Evolutionary conservation across 2,113 vertebrate genomes (phyloP), one percentile per base, ranked within the genome.

Genomic region (Lophochroa leadbeateri): DNA sequence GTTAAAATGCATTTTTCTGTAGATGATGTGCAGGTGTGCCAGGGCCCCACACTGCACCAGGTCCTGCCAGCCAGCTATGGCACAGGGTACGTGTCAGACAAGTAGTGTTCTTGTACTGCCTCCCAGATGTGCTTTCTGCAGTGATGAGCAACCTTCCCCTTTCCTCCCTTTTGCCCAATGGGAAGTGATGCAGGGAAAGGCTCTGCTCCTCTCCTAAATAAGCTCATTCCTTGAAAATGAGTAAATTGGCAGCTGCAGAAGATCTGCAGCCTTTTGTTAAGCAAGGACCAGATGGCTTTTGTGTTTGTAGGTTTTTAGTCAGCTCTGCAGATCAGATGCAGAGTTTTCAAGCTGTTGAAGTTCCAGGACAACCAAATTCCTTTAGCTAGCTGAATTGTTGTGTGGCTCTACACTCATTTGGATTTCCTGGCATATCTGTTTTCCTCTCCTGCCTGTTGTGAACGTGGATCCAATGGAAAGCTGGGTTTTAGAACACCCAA

Each of bases 31-130:
- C 39, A 17, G 35, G 1, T 2, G 1, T 3, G 12, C 9, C 20
- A 13, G 50, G 44, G 44, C 55, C 50, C 12, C 5, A 2, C 9
- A 1, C 23, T 10, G 24, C 7, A 0, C 46, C 50, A 7, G 23
- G 6, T 20, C 2, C 33, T 46, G 47, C 53, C 68, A 33, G 69
- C 37, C 5, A 17, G 0, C 43, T 3, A 0, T 13, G 64, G 39
- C 21, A 2, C 14, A 6, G 35, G 5, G 11, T 3, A 3, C 1
- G n/a, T 6, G 4, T 31, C 17, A 75, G 65, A 10, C 46, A 37
- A 0, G 0, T 1, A 2, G 15, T 3, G 0, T 0, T 17, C 33
- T 57, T n/a, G 11, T 3, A 5, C 11, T 6, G 11, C 61, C 7
- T 11, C 49, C 53, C 11, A 2, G n/a, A 10, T 17, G 43, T 4